A percentile compares a stretch with the other conserved stretches of the same genome.
These are phyloP conservation scores for Branchellion lobata DNA, from an alignment of 2,888 invertebrate species.

Conservation along the genomic window DNA sequence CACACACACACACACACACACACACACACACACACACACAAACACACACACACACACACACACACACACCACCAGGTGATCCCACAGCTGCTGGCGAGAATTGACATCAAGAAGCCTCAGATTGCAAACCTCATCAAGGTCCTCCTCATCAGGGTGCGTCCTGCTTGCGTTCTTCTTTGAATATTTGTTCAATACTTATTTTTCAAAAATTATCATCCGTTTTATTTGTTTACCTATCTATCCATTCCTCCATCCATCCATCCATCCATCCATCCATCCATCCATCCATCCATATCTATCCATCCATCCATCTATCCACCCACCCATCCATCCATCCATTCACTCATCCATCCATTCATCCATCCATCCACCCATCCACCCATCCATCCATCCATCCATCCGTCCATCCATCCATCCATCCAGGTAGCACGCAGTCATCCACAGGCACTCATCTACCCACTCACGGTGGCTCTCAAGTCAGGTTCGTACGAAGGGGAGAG, in stretches of 20 bases:
- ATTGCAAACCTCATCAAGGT: slow-evolving; percentile 89
- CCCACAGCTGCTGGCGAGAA: slow-evolving; percentile 94
- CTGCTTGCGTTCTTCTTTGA: neutral
- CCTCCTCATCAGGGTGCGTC: slow-evolving; percentile 85
- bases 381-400: too few species aligned
- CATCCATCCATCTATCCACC: neutral
- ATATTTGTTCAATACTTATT: neutral
- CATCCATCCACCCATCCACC: too few species aligned
- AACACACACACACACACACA: neutral
- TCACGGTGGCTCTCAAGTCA: slow-evolving; percentile 90
- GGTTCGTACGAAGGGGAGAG: slow-evolving; percentile 50
- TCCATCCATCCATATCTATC: neutral
- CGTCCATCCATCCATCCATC: too few species aligned
- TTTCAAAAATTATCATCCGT: neutral
- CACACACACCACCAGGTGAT: slow-evolving; percentile 72
- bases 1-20: neutral
- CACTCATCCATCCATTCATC: too few species aligned
- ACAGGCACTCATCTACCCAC: slow-evolving; percentile 89
- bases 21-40: neutral
- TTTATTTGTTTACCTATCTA: neutral
- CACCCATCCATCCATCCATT: too few species aligned
- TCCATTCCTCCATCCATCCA: neutral
- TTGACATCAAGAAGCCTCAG: slow-evolving; percentile 85
- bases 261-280: too few species aligned
- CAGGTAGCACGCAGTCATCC: slow-evolving; percentile 70